Evolutionary conservation across 2,113 vertebrate species (phyloP).

Genomic region (Parus major): DNA sequence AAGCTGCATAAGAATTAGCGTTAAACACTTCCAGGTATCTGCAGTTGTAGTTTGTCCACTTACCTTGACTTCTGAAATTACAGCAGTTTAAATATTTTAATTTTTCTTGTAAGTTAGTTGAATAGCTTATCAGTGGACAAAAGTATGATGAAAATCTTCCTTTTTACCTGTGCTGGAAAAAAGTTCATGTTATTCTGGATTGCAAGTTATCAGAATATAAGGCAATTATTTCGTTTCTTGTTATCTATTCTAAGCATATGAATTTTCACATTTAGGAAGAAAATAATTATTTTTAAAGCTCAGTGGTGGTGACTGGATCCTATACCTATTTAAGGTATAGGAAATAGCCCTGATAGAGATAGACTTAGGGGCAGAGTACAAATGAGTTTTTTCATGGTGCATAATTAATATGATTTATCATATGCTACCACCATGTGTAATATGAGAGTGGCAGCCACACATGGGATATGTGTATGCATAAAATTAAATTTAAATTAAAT

Average conservation of each 20-base stretch:
- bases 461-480: background rate
- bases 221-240: background rate
- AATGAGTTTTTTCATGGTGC: background rate
- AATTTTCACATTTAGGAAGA: background rate
- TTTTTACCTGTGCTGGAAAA: background rate
- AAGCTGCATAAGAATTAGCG: background rate
- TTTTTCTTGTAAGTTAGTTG: background rate
- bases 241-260: background rate
- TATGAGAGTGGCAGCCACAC: background rate
- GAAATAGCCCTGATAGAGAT: background rate
- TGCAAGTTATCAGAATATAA: background rate
- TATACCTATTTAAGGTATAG: background rate
- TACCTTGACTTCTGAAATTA: background rate
- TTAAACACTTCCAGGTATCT: background rate
- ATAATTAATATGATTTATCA: background rate
- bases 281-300: background rate
- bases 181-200: background rate
- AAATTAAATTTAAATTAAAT: conserved; percentile 2
- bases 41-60: background rate
- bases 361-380: background rate
- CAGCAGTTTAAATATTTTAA: background rate
- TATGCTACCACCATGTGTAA: background rate
- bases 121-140: background rate
- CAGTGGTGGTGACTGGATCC: background rate
- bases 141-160: background rate